Evolutionary conservation across 2,113 vertebrate species (phyloP).

Genomic region (Pao palembangensis): DNA sequence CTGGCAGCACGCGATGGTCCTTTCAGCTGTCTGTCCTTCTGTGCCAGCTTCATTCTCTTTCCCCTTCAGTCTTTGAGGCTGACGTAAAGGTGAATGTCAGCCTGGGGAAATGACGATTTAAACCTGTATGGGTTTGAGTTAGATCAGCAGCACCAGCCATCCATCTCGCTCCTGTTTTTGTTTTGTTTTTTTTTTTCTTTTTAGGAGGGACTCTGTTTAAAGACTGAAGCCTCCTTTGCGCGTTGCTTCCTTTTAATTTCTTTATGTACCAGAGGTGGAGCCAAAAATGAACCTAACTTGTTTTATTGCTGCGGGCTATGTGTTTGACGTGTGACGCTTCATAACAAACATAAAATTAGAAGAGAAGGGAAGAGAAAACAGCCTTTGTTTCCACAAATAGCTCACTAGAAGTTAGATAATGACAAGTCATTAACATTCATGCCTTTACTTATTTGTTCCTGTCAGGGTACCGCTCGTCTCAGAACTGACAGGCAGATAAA

Average conservation of each 20-base stretch:
- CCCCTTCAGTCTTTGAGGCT: slow-evolving; percentile 21
- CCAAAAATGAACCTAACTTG: slow-evolving; percentile 1
- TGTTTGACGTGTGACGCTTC: slow-evolving; percentile 23
- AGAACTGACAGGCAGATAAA: slow-evolving; percentile 59
- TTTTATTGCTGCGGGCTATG: slow-evolving; percentile 12
- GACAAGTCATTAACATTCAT: slow-evolving; percentile 50
- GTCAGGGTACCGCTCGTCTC: slow-evolving; percentile 17
- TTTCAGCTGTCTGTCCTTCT: slow-evolving; percentile 41
- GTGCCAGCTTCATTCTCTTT: slow-evolving; percentile 23
- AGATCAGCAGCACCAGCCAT: slow-evolving; percentile 43
- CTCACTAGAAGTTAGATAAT: slow-evolving; percentile 42
- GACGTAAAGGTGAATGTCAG: slow-evolving; percentile 54
- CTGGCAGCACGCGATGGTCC: slow-evolving; percentile 39
- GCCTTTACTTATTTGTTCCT: slow-evolving; percentile 31
- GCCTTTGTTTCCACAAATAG: slow-evolving; percentile 36
- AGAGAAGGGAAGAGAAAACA: too few species aligned
- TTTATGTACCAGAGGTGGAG: too few species aligned
- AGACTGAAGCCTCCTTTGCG: slow-evolving; percentile 11
- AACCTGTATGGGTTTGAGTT: slow-evolving; percentile 50
- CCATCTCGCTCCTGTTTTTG: slow-evolving; percentile 68
- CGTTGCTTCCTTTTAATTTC: slow-evolving; percentile 27
- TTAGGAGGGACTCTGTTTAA: background rate
- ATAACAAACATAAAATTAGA: background rate
- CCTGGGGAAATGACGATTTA: slow-evolving; percentile 49
- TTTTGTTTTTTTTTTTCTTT: slow-evolving; percentile 43